Evolutionary conservation across 92 coral and sea anemone species (phyloP).

Genomic region (Epizoanthus ramosus): DNA sequence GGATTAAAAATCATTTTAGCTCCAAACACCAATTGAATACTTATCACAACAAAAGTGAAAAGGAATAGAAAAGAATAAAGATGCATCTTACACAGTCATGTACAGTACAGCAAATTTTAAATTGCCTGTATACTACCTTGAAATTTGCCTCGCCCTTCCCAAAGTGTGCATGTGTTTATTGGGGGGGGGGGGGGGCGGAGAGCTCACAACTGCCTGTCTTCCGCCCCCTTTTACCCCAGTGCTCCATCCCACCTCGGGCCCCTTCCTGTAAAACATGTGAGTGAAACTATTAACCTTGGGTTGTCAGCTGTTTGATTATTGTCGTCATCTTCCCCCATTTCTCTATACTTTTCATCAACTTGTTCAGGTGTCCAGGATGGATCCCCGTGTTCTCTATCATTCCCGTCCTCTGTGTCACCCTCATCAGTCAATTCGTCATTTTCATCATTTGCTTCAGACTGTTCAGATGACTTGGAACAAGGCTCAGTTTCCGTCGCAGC

Average conservation of each 20-base stretch:
- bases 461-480: no score
- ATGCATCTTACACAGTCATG: neutral
- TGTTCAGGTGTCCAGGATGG: conserved; percentile 56
- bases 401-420: conserved; percentile 23
- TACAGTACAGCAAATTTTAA: conserved; percentile 27
- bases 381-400: conserved; percentile 34
- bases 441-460: no score
- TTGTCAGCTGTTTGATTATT: conserved; percentile 39
- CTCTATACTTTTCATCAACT: conserved; percentile 45
- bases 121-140: no score
- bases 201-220: no score
- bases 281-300: no score
- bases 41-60: neutral
- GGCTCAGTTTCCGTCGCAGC: no score
- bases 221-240: no score
- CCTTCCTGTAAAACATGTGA: no score
- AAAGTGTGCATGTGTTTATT: no score
- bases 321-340: conserved; percentile 49
- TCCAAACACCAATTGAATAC: neutral
- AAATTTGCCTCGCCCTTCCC: no score
- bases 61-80: neutral
- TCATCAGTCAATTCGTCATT: neutral
- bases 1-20: conserved; percentile 6
- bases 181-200: no score
- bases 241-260: no score